Evolutionary conservation across 2,797 vertebrate species (phyloP), one percentile per base, ranked within the genome.

Genomic region (Picus viridis): DNA sequence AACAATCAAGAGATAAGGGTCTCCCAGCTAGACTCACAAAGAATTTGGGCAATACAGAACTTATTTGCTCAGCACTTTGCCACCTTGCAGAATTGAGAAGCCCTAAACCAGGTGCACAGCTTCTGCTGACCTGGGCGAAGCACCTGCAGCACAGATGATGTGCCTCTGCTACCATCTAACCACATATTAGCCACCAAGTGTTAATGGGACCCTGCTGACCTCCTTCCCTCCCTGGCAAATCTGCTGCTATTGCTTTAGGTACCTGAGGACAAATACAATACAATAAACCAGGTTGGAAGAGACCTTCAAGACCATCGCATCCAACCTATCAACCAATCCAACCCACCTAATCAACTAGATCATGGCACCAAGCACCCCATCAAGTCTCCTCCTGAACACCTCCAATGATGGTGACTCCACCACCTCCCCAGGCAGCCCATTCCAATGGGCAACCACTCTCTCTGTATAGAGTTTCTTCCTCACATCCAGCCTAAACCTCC

Each of bases 1-100:
- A 95, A 75, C 51, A 89, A n/a, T 68, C 51, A 65, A 89, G 70
- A 10, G 15, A 89, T 92, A 92, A 88, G 39, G 36, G 29, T 75
- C 79, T 83, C 43, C n/a, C 39, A 86, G 54, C 19, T 67, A 72
- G n/a, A 68, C 22, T 86, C 41, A 34, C 43, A 83, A 88, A 88
- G 24, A 83, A 57, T 61, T 45, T 61, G 30, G 67, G 34, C 63
- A 72, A 39, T 18, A 47, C 15, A 63, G 15, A 18, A 63, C 20
- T 87, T 41, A 32, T 13, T 54, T 86, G 89, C 63, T 78, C 43
- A 78, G n/a, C 36, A 65, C 14, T 41, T 49, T 30, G 11, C 54
- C 74, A 86, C 68, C 39, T 73, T 61, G 64, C 43, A 80, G 69
- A 93, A 92, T 2, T 16, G 13, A 62, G 30, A 47, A 20, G 26